Conservation (phyloP, 2,113 vertebrate species). For the Hyla sarda region DNA sequence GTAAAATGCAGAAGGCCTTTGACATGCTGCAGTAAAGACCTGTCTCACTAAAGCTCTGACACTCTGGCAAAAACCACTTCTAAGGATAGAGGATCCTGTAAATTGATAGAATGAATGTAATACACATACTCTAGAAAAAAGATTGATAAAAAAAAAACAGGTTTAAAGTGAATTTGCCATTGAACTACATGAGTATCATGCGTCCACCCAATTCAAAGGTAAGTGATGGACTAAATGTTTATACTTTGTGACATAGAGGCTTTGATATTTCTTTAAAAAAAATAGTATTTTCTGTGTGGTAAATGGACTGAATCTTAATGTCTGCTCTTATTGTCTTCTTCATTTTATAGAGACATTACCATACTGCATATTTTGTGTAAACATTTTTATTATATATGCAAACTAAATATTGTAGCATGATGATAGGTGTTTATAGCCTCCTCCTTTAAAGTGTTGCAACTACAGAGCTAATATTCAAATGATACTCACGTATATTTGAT, state of each 20-base stretch:
- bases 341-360: not conserved
- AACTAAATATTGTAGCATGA: not conserved
- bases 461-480: no score
- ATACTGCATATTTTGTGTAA: not conserved
- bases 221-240: slow-evolving; percentile 43
- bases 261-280: not conserved
- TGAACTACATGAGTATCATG: not conserved
- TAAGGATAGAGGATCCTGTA: not conserved
- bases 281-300: not conserved
- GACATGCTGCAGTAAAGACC: slow-evolving; percentile 56
- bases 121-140: slow-evolving; percentile 31
- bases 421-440: not conserved
- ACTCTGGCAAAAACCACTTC: not conserved
- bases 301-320: not conserved
- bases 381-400: not conserved
- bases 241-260: not conserved
- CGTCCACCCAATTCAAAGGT: slow-evolving; percentile 62
- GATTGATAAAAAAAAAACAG: not conserved
- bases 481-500: no score
- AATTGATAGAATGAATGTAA: slow-evolving; percentile 64
- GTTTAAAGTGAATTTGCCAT: not conserved
- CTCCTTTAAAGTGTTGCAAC: not conserved
- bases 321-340: not conserved
- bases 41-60: not conserved
- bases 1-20: slow-evolving; percentile 47